A percentile compares a stretch with the other conserved stretches of the same genome.
Evolutionary conservation across 2,113 vertebrate species (phyloP).

Genomic region (Microcebus murinus): DNA sequence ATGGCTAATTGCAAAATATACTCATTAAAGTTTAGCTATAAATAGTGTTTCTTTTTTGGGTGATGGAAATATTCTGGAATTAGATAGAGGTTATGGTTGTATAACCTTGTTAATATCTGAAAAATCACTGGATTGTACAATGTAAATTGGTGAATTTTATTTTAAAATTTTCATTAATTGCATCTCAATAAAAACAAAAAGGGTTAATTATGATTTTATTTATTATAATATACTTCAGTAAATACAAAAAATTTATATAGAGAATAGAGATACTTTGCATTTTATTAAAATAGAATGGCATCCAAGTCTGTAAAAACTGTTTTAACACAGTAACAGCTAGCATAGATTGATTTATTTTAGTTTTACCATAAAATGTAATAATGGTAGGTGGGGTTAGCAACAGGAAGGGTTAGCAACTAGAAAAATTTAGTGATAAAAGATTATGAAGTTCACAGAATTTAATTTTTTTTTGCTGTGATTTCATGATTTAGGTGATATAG

Average conservation of each 20-base stretch:
- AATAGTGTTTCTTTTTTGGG: neutral
- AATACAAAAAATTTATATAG: neutral
- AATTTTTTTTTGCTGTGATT: neutral
- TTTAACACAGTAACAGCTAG: neutral
- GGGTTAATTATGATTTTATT: neutral
- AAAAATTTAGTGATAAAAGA: neutral
- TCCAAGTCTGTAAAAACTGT: neutral
- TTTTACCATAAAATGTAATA: neutral
- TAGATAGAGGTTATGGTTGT: neutral
- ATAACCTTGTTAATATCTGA: neutral
- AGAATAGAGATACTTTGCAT: neutral
- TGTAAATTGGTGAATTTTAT: neutral
- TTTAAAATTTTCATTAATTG: neutral
- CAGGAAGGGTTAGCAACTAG: neutral
- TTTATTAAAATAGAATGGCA: neutral
- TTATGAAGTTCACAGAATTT: neutral
- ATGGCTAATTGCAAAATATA: neutral
- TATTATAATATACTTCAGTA: neutral
- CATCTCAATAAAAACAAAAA: neutral
- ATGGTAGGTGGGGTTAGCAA: neutral
- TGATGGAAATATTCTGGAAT: neutral
- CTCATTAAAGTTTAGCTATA: neutral
- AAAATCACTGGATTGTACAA: rapidly evolving
- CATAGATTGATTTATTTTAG: neutral
- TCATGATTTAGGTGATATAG: neutral